Conservation (phyloP, 2,888 invertebrate species). For the Beris chalybata region DNA sequence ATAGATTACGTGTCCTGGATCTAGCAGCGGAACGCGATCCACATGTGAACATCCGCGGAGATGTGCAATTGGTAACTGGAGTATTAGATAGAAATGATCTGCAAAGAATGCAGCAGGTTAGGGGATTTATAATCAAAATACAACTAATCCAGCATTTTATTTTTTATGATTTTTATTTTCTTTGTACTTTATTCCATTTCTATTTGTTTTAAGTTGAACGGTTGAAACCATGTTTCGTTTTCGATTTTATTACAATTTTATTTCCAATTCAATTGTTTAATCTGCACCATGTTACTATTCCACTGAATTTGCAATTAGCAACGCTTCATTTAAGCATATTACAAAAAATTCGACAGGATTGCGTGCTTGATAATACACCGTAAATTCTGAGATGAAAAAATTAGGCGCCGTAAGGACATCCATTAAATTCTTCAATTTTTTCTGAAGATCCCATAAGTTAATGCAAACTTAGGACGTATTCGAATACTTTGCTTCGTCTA, state of each 20-base stretch:
- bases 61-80: slow-evolving; percentile 76
- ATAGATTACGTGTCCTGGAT: slow-evolving; percentile 82
- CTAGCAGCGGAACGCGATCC: slow-evolving; percentile 82
- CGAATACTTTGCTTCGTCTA: too few species aligned
- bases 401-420: too few species aligned
- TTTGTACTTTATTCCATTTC: slow-evolving; percentile 46
- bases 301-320: too few species aligned
- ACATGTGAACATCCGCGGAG: slow-evolving; percentile 76
- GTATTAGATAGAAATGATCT: slow-evolving; percentile 75
- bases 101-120: slow-evolving; percentile 86
- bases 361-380: too few species aligned
- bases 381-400: too few species aligned
- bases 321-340: too few species aligned
- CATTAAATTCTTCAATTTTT: too few species aligned
- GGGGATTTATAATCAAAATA: slow-evolving; percentile 52
- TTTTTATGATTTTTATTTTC: slow-evolving; percentile 23
- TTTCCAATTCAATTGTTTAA: slow-evolving; percentile 5
- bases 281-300: background rate
- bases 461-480: too few species aligned
- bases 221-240: background rate
- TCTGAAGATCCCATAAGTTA: too few species aligned
- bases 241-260: slow-evolving; percentile 12
- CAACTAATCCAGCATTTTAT: slow-evolving; percentile 38
- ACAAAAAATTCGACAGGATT: too few species aligned
- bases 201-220: background rate